A percentile compares a stretch with the other conserved stretches of the same genome.
Evolutionary conservation across 1,140 invertebrate genomes (phyloP).

Genomic region (Drosophila pectinifera): DNA sequence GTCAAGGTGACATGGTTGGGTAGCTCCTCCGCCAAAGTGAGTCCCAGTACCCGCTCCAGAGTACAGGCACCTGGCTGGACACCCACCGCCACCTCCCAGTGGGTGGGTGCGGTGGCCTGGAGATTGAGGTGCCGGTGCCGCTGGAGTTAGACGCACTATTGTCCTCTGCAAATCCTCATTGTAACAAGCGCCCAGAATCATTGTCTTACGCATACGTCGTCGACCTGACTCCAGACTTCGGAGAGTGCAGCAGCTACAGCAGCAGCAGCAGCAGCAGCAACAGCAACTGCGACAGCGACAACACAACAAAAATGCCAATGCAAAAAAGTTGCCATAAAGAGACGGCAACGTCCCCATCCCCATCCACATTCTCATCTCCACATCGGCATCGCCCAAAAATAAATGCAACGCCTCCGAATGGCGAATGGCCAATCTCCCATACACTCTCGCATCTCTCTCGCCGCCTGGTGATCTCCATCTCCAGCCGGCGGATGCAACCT

Average conservation of each 20-base stretch:
- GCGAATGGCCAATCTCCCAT: slow-evolving; percentile 47
- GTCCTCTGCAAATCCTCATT: slow-evolving; percentile 85
- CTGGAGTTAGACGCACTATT: slow-evolving; percentile 84
- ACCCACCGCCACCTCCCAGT: slow-evolving; percentile 19
- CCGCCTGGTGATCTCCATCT: slow-evolving; percentile 47
- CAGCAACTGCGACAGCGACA: neutral
- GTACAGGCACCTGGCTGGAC: slow-evolving; percentile 6
- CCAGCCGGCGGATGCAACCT: slow-evolving; percentile 24
- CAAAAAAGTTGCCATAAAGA: slow-evolving; percentile 80
- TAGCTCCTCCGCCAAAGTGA: neutral
- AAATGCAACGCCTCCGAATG: slow-evolving; percentile 67
- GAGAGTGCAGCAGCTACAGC: slow-evolving; percentile 63
- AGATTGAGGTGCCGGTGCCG: slow-evolving; percentile 12
- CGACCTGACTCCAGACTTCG: slow-evolving; percentile 63
- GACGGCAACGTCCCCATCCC: slow-evolving; percentile 52
- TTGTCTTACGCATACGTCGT: slow-evolving; percentile 80
- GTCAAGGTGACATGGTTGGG: slow-evolving; percentile 59
- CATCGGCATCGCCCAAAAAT: slow-evolving; percentile 74
- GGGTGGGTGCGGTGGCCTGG: slow-evolving; percentile 45
- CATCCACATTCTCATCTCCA: slow-evolving; percentile 36
- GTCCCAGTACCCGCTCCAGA: neutral
- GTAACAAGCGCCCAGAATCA: slow-evolving; percentile 84
- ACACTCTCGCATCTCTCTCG: slow-evolving; percentile 37
- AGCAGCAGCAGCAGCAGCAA: slow-evolving; percentile 34
- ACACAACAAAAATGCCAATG: slow-evolving; percentile 55